phyloP scores from a whole-genome alignment of 1,140 invertebrate genomes.

The Pseudomyrmex dendroicus region DNA sequence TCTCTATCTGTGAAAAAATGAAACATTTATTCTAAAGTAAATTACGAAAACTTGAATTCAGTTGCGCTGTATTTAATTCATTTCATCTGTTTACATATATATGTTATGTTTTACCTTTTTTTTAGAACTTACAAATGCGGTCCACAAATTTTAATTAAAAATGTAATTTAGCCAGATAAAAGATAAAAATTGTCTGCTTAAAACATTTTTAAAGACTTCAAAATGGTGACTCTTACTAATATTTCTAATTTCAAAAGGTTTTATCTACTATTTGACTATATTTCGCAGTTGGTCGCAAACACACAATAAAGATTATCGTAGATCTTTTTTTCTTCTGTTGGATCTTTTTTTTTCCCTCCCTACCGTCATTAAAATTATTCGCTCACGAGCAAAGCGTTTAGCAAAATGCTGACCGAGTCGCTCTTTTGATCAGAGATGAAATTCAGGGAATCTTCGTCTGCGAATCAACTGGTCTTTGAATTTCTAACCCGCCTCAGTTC shows the following conservation, averaged over 20 bases:
- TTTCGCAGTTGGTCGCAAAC: conserved; percentile 3
- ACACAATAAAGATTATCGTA: conserved; percentile 7
- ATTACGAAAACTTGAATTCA: background rate
- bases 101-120: background rate
- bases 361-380: conserved; percentile 43
- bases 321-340: background rate
- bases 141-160: background rate
- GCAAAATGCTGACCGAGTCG: conserved; percentile 46
- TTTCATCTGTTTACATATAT: background rate
- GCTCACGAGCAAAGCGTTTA: conserved; percentile 2
- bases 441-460: conserved; percentile 45
- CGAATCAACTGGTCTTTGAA: conserved; percentile 48
- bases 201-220: too few species aligned
- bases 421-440: conserved; percentile 55
- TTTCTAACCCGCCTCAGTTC: conserved; percentile 9
- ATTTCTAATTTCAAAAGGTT: background rate
- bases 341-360: conserved; percentile 1
- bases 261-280: background rate
- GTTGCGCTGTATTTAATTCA: conserved; percentile 4
- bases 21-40: background rate
- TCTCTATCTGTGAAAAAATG: background rate
- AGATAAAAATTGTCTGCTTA: too few species aligned
- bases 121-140: background rate
- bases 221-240: background rate
- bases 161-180: background rate